These are phyloP conservation scores for Cyclina sinensis DNA, from an alignment of 1,140 invertebrate species.

Conservation along the genomic window DNA sequence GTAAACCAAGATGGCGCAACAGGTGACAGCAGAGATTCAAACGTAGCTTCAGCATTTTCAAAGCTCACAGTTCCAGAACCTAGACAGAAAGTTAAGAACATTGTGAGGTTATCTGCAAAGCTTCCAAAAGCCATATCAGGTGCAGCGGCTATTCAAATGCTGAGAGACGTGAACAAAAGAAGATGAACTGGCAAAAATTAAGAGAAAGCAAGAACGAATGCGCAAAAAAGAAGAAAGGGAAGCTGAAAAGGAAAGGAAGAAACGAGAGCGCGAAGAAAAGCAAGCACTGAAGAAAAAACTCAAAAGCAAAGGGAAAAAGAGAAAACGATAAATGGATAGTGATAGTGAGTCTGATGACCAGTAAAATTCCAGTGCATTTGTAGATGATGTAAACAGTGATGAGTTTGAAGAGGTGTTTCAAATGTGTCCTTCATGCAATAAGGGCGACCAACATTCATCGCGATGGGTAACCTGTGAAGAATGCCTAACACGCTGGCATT, in stretches of 20 bases:
- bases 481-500: background rate
- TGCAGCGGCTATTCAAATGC: background rate
- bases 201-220: too few relatives aligned
- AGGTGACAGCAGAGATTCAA: background rate
- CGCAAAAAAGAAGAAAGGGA: too few relatives aligned
- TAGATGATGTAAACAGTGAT: too few relatives aligned
- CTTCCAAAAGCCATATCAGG: background rate
- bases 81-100: background rate
- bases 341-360: too few relatives aligned
- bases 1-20: background rate
- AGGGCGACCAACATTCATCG: slow-evolving; percentile 9
- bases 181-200: background rate
- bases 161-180: background rate
- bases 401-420: background rate
- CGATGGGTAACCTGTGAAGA: background rate
- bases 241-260: background rate
- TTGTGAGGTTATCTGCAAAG: background rate
- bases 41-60: background rate
- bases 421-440: slow-evolving; percentile 3
- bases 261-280: background rate
- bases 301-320: too few relatives aligned
- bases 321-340: background rate
- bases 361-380: too few relatives aligned
- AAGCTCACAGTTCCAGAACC: background rate
- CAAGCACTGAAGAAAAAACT: background rate